These are phyloP conservation scores for Brachionus manjavacas DNA, from an alignment of 1,140 invertebrate genomes.

Conservation along the genomic window DNA sequence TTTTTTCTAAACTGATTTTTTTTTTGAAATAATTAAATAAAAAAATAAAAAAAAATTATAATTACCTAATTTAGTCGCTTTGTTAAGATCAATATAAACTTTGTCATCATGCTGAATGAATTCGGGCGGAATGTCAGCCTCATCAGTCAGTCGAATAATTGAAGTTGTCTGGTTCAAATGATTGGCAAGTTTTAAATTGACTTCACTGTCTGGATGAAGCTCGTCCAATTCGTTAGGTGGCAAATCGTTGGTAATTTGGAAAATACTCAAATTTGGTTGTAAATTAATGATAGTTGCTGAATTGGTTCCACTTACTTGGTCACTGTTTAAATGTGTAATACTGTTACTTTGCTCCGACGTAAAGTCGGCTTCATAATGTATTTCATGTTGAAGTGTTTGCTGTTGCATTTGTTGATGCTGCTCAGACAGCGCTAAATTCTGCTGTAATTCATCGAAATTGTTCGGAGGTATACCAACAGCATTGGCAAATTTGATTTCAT, in stretches of 20 bases:
- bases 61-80: constrained; percentile 2
- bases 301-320: background rate
- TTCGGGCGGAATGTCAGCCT: background rate
- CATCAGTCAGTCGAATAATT: constrained; percentile 17
- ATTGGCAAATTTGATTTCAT: constrained; percentile 39
- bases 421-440: background rate
- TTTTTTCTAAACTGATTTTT: no score
- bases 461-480: constrained; percentile 9
- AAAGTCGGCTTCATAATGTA: background rate
- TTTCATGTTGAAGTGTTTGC: background rate
- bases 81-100: background rate
- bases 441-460: constrained; percentile 25
- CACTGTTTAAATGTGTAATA: constrained; percentile 9
- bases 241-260: constrained; percentile 39
- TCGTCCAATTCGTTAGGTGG: constrained; percentile 28
- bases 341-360: constrained; percentile 28
- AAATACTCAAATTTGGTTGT: constrained; percentile 19
- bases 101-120: constrained; percentile 17
- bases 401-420: background rate
- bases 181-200: background rate
- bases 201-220: background rate
- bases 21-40: no score
- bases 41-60: background rate
- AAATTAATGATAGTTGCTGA: constrained; percentile 34
- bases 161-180: constrained; percentile 25